phyloP scores from a whole-genome alignment of 2,797 vertebrate species.

The Chloroceryle amazona region DNA sequence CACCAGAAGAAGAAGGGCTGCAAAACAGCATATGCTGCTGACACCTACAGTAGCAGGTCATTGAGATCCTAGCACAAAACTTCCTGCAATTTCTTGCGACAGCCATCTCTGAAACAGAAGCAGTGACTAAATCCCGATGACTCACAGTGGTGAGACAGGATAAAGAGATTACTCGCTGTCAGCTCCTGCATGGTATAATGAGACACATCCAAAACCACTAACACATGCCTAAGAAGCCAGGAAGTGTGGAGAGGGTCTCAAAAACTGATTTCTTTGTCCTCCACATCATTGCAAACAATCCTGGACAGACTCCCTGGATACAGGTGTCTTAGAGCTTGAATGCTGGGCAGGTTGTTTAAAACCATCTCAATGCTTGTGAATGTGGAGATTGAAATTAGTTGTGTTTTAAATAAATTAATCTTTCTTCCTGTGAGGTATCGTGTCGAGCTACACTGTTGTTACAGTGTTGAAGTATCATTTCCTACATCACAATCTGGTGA shows the following conservation, averaged over 20 bases:
- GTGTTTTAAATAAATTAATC: neutral
- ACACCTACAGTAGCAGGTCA: neutral
- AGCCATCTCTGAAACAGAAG: neutral
- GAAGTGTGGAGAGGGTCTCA: neutral
- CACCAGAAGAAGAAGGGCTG: neutral
- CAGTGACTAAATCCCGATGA: neutral
- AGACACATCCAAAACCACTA: neutral
- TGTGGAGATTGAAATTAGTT: neutral
- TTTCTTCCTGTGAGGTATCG: neutral
- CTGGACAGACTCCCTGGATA: neutral
- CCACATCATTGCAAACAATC: neutral
- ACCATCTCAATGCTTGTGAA: accelerated
- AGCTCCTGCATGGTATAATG: neutral
- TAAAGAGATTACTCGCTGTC: neutral
- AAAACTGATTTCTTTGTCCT: neutral
- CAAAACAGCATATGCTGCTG: neutral
- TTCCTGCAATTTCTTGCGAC: neutral
- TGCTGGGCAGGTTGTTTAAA: neutral
- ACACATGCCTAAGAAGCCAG: accelerated
- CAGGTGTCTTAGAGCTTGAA: neutral
- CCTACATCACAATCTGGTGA: neutral
- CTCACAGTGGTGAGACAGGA: neutral
- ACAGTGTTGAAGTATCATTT: neutral
- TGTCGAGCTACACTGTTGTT: neutral
- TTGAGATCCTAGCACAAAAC: neutral